phyloP scores from a whole-genome alignment of 2,113 vertebrate species.

The Xerus inauris region DNA sequence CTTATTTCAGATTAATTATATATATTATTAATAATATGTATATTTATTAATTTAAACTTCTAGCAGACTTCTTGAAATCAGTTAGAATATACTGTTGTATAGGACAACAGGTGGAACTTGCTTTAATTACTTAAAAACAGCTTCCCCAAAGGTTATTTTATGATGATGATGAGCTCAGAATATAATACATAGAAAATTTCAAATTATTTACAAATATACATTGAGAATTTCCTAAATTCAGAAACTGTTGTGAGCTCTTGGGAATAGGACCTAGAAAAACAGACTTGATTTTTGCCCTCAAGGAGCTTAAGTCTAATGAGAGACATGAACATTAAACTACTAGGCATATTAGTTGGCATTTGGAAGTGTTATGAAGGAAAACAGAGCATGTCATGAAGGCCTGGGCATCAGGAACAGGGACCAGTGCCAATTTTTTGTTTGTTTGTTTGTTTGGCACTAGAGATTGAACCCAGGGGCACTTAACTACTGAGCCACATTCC shows the following conservation, averaged over 20 bases:
- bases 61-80: neutral
- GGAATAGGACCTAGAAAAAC: neutral
- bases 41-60: constrained; percentile 34
- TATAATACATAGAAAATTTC: neutral
- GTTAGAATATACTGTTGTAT: neutral
- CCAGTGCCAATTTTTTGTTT: too few relatives aligned
- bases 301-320: neutral
- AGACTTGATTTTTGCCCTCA: neutral
- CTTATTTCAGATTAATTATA: neutral
- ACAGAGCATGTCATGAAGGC: neutral
- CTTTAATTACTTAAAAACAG: neutral
- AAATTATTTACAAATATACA: neutral
- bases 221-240: neutral
- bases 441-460: too few relatives aligned
- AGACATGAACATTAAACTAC: neutral
- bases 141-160: neutral
- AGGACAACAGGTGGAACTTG: neutral
- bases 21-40: too few relatives aligned
- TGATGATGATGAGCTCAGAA: neutral
- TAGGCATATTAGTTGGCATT: neutral
- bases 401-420: neutral
- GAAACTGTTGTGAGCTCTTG: neutral
- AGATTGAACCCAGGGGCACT: too few relatives aligned
- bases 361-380: neutral
- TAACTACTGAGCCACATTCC: too few relatives aligned